Conservation (phyloP, 1,140 invertebrate species). For the Brachionus plicatilis region DNA sequence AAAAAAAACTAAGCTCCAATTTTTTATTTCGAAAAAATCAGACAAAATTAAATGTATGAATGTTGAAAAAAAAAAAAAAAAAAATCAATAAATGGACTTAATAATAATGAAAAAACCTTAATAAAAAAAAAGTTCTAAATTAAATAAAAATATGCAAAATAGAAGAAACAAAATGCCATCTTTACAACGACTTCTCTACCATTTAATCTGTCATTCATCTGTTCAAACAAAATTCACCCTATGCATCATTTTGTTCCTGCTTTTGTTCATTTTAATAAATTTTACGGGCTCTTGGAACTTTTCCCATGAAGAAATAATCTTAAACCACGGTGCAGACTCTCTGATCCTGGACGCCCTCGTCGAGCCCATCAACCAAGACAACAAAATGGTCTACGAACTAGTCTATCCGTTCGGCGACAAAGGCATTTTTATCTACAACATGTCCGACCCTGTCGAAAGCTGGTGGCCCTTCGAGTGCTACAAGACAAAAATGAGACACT, state of each 20-base stretch:
- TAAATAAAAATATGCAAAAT: neutral
- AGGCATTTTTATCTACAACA: conserved; percentile 33
- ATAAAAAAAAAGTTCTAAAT: neutral
- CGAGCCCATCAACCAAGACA: neutral
- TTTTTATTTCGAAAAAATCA: too few relatives aligned
- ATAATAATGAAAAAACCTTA: neutral
- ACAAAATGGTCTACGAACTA: neutral
- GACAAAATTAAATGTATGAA: too few relatives aligned
- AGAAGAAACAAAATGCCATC: neutral
- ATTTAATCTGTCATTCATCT: neutral
- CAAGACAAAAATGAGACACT: conserved; percentile 25
- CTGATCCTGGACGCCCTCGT: neutral
- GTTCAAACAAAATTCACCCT: neutral
- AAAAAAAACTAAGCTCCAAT: neutral
- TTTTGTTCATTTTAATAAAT: neutral
- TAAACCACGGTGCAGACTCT: neutral
- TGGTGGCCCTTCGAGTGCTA: conserved; percentile 36
- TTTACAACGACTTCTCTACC: neutral
- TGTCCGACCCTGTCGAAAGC: conserved; percentile 17
- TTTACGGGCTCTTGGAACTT: neutral
- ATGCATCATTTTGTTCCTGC: neutral
- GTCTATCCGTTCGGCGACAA: conserved; percentile 5
- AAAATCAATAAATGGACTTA: neutral
- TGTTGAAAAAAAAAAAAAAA: too few relatives aligned
- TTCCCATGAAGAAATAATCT: neutral